A percentile compares a stretch with the other conserved stretches of the same genome.
These are phyloP conservation scores for Ophioninae sp. DNA, from an alignment of 2,888 invertebrate genomes.

Conservation along the genomic window DNA sequence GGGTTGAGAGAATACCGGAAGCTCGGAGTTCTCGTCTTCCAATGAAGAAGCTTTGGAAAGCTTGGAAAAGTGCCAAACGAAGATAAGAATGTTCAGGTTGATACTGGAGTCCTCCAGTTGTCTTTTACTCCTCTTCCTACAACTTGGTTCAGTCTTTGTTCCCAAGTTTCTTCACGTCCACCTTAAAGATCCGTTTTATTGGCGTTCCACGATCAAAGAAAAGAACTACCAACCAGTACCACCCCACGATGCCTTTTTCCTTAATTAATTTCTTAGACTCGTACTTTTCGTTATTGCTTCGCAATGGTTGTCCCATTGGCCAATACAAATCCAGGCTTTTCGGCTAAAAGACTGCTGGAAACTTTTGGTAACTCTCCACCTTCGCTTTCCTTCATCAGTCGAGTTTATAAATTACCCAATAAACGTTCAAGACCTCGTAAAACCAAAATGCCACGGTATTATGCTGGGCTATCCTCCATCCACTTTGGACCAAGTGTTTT, in stretches of 20 bases:
- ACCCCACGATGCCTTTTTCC: constrained; percentile 3
- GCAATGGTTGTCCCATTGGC: constrained; percentile 4
- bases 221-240: constrained; percentile 10
- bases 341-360: constrained; percentile 2
- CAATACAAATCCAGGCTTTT: constrained; percentile 16
- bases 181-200: constrained; percentile 15
- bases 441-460: background rate
- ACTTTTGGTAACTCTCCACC: constrained; percentile 4
- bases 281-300: background rate
- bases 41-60: constrained; percentile 34
- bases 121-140: constrained; percentile 59
- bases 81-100: constrained; percentile 65
- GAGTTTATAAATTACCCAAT: constrained; percentile 21
- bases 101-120: constrained; percentile 66
- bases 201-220: constrained; percentile 7
- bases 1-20: constrained; percentile 32
- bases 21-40: background rate
- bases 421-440: background rate
- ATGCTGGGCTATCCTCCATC: background rate
- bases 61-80: constrained; percentile 67
- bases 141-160: constrained; percentile 33
- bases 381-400: background rate
- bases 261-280: constrained; percentile 48
- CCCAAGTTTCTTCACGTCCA: constrained; percentile 12
- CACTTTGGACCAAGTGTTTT: background rate